Base-by-base conservation (phyloP, 2,797 vertebrate species). In the Acanthurus tractus region DNA sequence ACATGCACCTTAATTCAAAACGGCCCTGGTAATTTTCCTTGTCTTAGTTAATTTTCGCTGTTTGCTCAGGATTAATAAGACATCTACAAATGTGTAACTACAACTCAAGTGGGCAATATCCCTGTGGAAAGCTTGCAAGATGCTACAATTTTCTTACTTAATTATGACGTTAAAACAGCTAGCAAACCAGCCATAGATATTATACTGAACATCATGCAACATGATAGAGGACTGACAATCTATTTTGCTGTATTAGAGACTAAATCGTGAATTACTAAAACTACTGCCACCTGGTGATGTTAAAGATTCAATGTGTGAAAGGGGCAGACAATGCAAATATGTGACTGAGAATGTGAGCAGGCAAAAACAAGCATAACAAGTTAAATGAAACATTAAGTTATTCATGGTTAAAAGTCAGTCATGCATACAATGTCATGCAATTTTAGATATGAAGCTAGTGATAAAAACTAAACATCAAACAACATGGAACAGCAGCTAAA, bases 351-450 rank as follows among this genome's bases (percentile, higher is more conserved):
- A 86, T 86, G 88, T 91, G 88, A 90, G 91, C 81, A 80, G 79
- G 59, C 57, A 49, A 88, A 84, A 86, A 87, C 63, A 81, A 85
- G 70, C 67, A 84, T 76, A 74, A 52, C 84, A 59, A 79, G 81
- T 63, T 34, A 88, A 80, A 84, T 81, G 52, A 84, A 79, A 85
- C 81, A 3, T 7, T 59, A 72, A 66, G 66, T 67, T 68, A 80
- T 76, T 75, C 45, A 66, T 46, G 55, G 78, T 82, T 86, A 73
- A 74, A 86, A 70, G 76, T 67, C 2, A 75, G 59, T 80, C 92
- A 91, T 95, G 93, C 93, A 89, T 74, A 84, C 72, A 82, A 76
- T 66, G 36, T 79, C 90, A 88, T 93, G 93, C 93, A 88, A n/a
- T 65, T 62, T 81, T 52, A 66, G 44, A 76, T 58, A 79, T 83